Conservation (phyloP, 2,888 invertebrate genomes). For the Laothoe populi region DNA sequence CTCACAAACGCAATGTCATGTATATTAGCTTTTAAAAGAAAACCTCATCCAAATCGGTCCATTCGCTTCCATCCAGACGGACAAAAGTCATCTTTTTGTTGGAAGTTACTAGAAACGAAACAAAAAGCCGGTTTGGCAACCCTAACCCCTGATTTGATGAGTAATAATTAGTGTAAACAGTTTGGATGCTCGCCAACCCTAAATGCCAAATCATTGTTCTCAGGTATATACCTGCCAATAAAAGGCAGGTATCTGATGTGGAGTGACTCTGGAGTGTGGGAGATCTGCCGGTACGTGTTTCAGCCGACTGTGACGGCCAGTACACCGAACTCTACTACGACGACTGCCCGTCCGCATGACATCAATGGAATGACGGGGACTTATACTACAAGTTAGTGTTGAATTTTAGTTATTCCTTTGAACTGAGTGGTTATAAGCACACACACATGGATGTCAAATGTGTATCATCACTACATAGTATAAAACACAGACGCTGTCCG, state of each 20-base stretch:
- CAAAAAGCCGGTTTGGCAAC: no score
- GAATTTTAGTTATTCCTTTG: neutral
- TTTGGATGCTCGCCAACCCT: slow-evolving; percentile 41
- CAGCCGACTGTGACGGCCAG: slow-evolving; percentile 49
- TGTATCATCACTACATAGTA: no score
- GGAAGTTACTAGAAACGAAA: no score
- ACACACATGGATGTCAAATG: no score
- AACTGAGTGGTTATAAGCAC: no score
- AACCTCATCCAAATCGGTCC: no score
- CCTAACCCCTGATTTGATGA: slow-evolving; percentile 27
- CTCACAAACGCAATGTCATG: no score
- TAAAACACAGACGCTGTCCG: no score
- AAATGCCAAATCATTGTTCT: slow-evolving; percentile 42
- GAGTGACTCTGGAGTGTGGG: slow-evolving; percentile 90
- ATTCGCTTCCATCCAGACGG: no score
- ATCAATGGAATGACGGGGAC: slow-evolving; percentile 53
- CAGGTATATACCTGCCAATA: slow-evolving; percentile 84
- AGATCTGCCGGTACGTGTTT: slow-evolving; percentile 82
- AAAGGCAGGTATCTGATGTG: slow-evolving; percentile 86
- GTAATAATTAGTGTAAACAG: slow-evolving; percentile 41
- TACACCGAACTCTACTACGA: slow-evolving; percentile 25
- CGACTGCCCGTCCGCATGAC: slow-evolving; percentile 51
- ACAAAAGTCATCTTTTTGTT: no score
- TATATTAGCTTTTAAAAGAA: no score
- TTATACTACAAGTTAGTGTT: slow-evolving; percentile 60